Conservation (phyloP, 2,797 vertebrate species). For the Oceanodroma leucorhoa region DNA sequence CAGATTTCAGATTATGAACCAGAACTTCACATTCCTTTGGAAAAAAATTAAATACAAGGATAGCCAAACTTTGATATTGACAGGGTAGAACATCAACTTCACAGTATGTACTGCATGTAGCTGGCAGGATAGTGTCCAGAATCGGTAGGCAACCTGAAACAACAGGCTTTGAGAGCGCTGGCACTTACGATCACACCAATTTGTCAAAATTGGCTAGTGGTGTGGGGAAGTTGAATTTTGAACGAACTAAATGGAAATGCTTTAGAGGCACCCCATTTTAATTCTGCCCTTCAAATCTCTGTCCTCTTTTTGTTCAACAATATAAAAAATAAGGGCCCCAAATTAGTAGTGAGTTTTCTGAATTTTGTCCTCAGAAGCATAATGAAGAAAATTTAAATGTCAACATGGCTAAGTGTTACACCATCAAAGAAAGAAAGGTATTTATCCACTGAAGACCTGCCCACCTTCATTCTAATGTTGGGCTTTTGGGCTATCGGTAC, state of each 20-base stretch:
- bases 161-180: not conserved
- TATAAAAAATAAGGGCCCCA: not conserved
- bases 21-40: not conserved
- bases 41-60: not conserved
- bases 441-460: not conserved
- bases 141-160: not conserved
- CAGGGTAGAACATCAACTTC: not conserved
- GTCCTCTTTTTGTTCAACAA: not conserved
- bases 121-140: not conserved
- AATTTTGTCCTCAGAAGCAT: not conserved
- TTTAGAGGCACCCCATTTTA: not conserved
- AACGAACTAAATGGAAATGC: not conserved
- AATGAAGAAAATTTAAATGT: not conserved
- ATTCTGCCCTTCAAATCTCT: not conserved
- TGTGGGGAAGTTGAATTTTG: not conserved
- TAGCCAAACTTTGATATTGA: not conserved
- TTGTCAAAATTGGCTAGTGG: not conserved
- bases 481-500: not conserved
- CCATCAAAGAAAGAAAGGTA: not conserved
- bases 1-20: not conserved
- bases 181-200: not conserved
- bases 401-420: not conserved
- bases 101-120: accelerated
- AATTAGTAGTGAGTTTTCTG: not conserved
- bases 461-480: not conserved